Conservation (phyloP, 2,888 invertebrate genomes). For the Harpalus rufipes region DNA sequence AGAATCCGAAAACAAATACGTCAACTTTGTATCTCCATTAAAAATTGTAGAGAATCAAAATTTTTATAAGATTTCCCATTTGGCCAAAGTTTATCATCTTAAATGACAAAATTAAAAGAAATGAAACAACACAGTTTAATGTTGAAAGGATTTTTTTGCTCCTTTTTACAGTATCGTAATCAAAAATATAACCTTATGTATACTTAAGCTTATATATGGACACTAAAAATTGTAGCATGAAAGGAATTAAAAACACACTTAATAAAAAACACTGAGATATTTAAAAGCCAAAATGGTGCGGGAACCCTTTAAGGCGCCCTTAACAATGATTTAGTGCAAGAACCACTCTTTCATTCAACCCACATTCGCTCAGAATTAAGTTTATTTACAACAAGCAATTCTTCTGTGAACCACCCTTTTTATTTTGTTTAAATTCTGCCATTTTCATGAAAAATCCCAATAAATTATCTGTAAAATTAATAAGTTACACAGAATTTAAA, state of each 20-base stretch:
- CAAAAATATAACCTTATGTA: constrained; percentile 64
- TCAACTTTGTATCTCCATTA: too few relatives aligned
- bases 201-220: constrained; percentile 64
- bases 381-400: constrained; percentile 25
- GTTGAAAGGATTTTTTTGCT: constrained; percentile 41
- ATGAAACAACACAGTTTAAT: neutral
- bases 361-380: constrained; percentile 8
- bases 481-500: constrained; percentile 8
- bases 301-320: neutral
- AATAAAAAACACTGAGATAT: constrained; percentile 61
- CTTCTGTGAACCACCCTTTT: neutral
- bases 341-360: neutral
- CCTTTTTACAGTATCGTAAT: constrained; percentile 61
- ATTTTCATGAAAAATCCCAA: neutral
- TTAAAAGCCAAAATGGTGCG: constrained; percentile 39
- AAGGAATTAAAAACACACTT: constrained; percentile 40
- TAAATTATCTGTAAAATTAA: neutral
- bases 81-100: too few relatives aligned
- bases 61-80: too few relatives aligned
- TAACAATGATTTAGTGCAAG: constrained; percentile 1
- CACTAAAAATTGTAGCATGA: constrained; percentile 55
- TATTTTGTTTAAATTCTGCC: constrained; percentile 3
- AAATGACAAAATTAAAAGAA: neutral
- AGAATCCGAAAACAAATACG: too few relatives aligned
- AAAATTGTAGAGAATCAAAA: too few relatives aligned